Conservation (phyloP, 2,113 vertebrate genomes). For the Amblyopsis rosae region DNA sequence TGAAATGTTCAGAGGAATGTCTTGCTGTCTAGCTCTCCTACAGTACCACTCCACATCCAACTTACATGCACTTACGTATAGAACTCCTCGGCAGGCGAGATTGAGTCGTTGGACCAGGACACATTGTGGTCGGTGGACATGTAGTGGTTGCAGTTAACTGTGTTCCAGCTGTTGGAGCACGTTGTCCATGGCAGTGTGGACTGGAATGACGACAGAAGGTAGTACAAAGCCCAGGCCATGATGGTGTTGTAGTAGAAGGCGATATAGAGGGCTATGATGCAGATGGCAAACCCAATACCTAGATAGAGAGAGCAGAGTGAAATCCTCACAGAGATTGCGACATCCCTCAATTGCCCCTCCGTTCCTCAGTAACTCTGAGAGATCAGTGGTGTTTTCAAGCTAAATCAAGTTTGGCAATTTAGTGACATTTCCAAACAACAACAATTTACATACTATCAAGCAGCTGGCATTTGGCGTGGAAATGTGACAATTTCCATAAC, state of each 20-base stretch:
- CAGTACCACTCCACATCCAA: conserved; percentile 47
- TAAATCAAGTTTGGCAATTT: conserved; percentile 45
- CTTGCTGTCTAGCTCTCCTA: conserved; percentile 6
- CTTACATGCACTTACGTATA: conserved; percentile 96
- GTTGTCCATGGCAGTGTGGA: conserved; percentile 90
- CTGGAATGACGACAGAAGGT: conserved; percentile 91
- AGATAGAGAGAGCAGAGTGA: neutral
- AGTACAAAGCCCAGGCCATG: conserved; percentile 98
- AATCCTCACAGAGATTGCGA: neutral
- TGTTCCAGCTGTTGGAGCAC: conserved; percentile 94
- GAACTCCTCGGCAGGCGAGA: conserved; percentile 96
- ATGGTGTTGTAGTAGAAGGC: conserved; percentile 99
- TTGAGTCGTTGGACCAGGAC: conserved; percentile 86
- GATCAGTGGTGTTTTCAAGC: conserved; percentile 35
- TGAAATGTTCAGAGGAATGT: too few species aligned
- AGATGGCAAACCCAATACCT: conserved; percentile 98
- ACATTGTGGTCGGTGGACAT: conserved; percentile 84
- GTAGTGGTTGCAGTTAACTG: conserved; percentile 88
- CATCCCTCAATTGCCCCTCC: conserved; percentile 14
- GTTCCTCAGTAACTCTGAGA: neutral
- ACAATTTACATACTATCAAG: conserved; percentile 61
- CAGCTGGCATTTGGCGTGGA: conserved; percentile 73
- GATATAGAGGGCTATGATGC: conserved; percentile 91
- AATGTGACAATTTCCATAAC: conserved; percentile 83
- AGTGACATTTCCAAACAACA: conserved; percentile 71